phyloP scores from a whole-genome alignment of 2,888 invertebrate genomes.

The Phyllotreta striolata region DNA sequence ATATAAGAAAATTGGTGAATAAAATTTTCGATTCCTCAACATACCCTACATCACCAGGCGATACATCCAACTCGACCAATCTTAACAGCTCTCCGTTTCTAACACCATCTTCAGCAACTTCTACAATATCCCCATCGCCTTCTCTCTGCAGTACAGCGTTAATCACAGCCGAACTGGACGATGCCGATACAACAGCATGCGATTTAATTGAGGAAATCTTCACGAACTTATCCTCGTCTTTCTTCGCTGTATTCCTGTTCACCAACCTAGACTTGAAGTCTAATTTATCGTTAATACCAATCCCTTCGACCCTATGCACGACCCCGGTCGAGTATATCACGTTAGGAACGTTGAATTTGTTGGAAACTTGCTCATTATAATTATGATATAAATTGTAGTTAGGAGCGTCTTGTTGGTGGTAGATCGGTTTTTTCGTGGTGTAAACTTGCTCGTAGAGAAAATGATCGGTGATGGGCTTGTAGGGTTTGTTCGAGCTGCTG shows the following conservation, averaged over 20 bases:
- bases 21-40: slow-evolving; percentile 17
- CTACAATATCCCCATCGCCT: slow-evolving; percentile 40
- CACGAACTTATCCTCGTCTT: slow-evolving; percentile 42
- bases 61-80: slow-evolving; percentile 45
- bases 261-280: slow-evolving; percentile 47
- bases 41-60: slow-evolving; percentile 46
- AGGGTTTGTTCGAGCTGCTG: slow-evolving; percentile 47
- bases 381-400: too few relatives aligned
- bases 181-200: slow-evolving; percentile 34
- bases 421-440: slow-evolving; percentile 26
- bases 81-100: slow-evolving; percentile 28
- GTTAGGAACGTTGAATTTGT: slow-evolving; percentile 21
- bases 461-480: slow-evolving; percentile 36
- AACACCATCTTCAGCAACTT: slow-evolving; percentile 9
- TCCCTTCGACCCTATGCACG: slow-evolving; percentile 39
- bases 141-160: slow-evolving; percentile 41
- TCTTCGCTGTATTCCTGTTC: slow-evolving; percentile 21
- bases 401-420: neutral
- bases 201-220: slow-evolving; percentile 49
- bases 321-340: slow-evolving; percentile 36
- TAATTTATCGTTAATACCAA: slow-evolving; percentile 46
- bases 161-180: slow-evolving; percentile 33
- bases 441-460: slow-evolving; percentile 35
- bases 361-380: slow-evolving; percentile 1
- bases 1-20: slow-evolving; percentile 10